These are phyloP conservation scores for Atta colombica DNA, from an alignment of 1,140 invertebrate species.

Conservation along the genomic window DNA sequence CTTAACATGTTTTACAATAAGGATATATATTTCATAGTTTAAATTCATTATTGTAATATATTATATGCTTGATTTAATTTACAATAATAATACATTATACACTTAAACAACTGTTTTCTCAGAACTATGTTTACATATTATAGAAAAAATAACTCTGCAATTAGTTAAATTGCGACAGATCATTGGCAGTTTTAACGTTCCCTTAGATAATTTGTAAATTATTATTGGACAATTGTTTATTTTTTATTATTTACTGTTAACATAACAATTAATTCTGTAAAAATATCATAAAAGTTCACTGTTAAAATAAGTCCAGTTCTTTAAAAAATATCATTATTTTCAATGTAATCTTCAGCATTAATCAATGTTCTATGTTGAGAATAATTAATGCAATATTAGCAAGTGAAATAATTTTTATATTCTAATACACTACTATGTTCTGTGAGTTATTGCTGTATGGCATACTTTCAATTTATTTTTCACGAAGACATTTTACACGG, in stretches of 20 bases:
- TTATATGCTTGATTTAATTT: conserved; percentile 84
- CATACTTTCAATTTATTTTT: conserved; percentile 81
- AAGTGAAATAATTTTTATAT: conserved; percentile 39
- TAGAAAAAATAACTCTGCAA: conserved; percentile 71
- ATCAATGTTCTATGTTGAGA: conserved; percentile 3
- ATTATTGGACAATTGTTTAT: conserved; percentile 31
- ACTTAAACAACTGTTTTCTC: conserved; percentile 78
- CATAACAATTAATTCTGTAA: conserved; percentile 71
- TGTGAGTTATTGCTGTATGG: conserved; percentile 50
- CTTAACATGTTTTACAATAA: conserved; percentile 72
- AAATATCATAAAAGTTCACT: conserved; percentile 72
- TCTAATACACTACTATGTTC: conserved; percentile 59
- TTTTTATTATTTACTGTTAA: conserved; percentile 60
- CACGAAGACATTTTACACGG: conserved; percentile 80
- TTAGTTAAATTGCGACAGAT: conserved; percentile 50
- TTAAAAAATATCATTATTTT: conserved; percentile 62
- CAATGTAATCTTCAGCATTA: conserved; percentile 23
- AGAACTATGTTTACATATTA: conserved; percentile 77
- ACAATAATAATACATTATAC: conserved; percentile 82
- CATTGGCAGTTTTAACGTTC: conserved; percentile 67
- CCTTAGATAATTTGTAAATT: conserved; percentile 54
- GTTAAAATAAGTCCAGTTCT: conserved; percentile 61
- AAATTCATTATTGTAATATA: conserved; percentile 75
- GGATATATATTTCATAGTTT: conserved; percentile 67
- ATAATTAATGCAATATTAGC: conserved; percentile 39